These are phyloP conservation scores for Parus major DNA, from an alignment of 2,113 vertebrate species.

Conservation along the genomic window DNA sequence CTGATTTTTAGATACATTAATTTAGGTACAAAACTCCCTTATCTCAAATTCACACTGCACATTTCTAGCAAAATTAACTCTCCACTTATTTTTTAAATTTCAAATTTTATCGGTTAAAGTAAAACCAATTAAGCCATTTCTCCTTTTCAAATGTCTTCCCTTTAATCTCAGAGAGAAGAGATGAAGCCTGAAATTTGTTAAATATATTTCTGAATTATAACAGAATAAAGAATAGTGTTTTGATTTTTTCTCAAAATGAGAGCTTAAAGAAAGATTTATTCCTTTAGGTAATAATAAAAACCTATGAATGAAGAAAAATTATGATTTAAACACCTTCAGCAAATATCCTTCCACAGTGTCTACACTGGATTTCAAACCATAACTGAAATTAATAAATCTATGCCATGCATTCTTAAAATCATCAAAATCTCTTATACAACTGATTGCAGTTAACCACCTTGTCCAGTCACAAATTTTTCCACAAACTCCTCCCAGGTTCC, in stretches of 20 bases:
- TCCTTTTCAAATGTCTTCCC: background rate
- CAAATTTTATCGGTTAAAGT: background rate
- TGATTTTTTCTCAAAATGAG: background rate
- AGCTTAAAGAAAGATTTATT: background rate
- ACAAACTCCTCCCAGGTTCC: conserved; percentile 80
- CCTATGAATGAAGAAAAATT: background rate
- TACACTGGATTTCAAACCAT: background rate
- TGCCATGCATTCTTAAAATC: background rate
- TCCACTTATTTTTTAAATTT: background rate
- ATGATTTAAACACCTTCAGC: background rate
- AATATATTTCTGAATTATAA: background rate
- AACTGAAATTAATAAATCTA: background rate
- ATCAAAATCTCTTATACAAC: background rate
- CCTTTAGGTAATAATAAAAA: background rate
- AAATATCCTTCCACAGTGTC: background rate
- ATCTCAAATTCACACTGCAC: background rate
- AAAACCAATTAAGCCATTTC: background rate
- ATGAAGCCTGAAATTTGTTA: background rate
- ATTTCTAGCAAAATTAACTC: background rate
- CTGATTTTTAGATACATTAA: background rate
- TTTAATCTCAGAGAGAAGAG: background rate
- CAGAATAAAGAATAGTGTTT: background rate
- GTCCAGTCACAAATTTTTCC: conserved; percentile 76
- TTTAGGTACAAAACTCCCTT: background rate
- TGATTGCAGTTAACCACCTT: conserved; percentile 52